Base-by-base conservation (phyloP, 2,888 invertebrate species). In the Eupithecia insigniata region DNA sequence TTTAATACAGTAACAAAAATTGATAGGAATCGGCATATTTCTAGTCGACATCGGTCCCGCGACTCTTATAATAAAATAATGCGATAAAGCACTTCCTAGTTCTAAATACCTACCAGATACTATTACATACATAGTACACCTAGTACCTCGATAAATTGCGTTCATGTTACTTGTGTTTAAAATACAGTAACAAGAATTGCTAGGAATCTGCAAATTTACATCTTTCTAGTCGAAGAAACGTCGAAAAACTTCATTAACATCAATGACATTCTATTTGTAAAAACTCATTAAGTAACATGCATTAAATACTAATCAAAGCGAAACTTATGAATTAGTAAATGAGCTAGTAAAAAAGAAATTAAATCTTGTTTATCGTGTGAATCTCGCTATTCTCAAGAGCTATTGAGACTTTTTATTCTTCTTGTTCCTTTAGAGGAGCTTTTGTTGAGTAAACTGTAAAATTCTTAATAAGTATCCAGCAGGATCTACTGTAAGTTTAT, bases 81-180 rank as follows among this genome's bases (percentile, higher is more conserved):
- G 79, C 86, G 90, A 90, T 91, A 90, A 87, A 83, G 79, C 78
- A 80, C 85, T 83, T 84, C 84, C 82, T 79, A 26, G 4, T 5
- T 55, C 12, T 14, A 55, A 22, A 5, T 26, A 51, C 3, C 51
- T 26, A 55, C 12, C 55, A 5, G 55, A 14, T 55, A 51, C 51
- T 43, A 46, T 51, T 51, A 22, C 3, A 22, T 51, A 22, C 51
- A 51, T 7, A n/a, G n/a, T n/a, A 51, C 22, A 51, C 22, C 22
- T 22, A 51, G n/a, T n/a, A 46, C 18, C 2, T 39, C 4, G 6
- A 18, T 43, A 43, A 18, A 18, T 43, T 43, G 43, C 43, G 6
- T 34, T 43, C 18, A 18, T 43, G 43, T n/a, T 4, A 46, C n/a
- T 22, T 51, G 46, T 51, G n/a, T 39, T n/a, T 51, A 51, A 51